Base-by-base conservation (phyloP, 2,797 vertebrate genomes). In the Enteromius radiatus region DNA sequence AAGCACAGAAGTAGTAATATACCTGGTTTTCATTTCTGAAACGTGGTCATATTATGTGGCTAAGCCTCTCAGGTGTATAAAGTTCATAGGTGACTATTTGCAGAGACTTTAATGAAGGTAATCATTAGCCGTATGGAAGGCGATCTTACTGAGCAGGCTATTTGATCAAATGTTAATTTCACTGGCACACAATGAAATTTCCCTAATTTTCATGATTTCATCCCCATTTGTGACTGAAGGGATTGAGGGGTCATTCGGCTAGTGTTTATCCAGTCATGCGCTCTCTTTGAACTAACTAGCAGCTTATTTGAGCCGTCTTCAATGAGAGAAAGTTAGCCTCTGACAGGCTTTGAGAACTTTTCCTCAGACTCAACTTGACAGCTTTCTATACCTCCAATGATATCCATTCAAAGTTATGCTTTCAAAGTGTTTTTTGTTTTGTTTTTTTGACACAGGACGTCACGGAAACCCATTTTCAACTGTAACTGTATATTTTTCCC, bases 21-120 rank as follows among this genome's bases (percentile, higher is more conserved):
- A 26, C 56, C 23, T 61, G 71, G 10, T 76, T 64, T 77, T 77
- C 38, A 77, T 45, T 63, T 76, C 36, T 8, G 75, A 61, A 43
- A 28, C 21, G 38, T 43, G 54, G 36, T 41, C 36, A 43, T 56
- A 45, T 76, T 23, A 63, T 56, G 23, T 73, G 28, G 12, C 69
- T 78, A 78, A 85, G 49, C 31, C 75, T 78, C 43, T n/a, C 47
- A 26, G 64, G 70, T 83, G 70, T 69, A 59, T 14, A 28, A 36
- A 26, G 41, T 71, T 67, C 59, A 43, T 6, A 80, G 75, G 23
- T 77, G 61, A 52, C 23, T 75, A 47, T 86, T 78, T 69, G 78
- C 56, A 49, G 36, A 80, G 78, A 78, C 63, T 80, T 76, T 26
- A 23, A 47, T 80, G 69, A 76, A 83, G 63, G 81, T 74, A 83